Evolutionary conservation across 2,888 invertebrate genomes (phyloP).

Genomic region (Rhagonycha lutea): DNA sequence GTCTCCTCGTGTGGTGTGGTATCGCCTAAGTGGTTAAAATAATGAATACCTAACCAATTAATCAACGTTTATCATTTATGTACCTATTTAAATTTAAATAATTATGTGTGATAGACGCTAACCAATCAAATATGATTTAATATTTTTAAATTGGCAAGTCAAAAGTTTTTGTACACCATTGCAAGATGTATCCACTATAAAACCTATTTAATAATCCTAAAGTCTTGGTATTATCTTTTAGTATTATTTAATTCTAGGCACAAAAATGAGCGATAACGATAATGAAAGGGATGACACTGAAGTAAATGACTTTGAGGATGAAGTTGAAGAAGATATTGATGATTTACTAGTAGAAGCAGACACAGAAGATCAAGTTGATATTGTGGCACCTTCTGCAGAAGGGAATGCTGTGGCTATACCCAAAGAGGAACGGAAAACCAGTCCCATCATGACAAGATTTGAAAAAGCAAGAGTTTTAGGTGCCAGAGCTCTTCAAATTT

Average conservation of each 20-base stretch:
- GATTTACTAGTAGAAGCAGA: background rate
- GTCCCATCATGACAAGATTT: slow-evolving; percentile 98
- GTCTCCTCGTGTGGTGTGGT: too few species aligned
- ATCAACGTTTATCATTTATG: too few species aligned
- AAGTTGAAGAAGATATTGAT: background rate
- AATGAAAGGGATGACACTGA: background rate
- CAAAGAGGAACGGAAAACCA: slow-evolving; percentile 90
- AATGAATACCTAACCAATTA: too few species aligned
- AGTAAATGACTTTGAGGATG: background rate
- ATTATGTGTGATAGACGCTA: too few species aligned
- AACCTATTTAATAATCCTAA: too few species aligned
- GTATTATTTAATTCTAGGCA: background rate
- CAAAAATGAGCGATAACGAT: background rate
- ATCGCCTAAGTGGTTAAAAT: too few species aligned
- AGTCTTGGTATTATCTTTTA: background rate
- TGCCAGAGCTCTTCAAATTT: slow-evolving; percentile 96
- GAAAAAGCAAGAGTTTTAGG: slow-evolving; percentile 91
- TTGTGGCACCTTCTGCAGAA: slow-evolving; percentile 68
- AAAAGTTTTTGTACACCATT: too few species aligned
- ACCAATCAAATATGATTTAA: too few species aligned
- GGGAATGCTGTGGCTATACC: slow-evolving; percentile 77
- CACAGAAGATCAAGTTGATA: slow-evolving; percentile 47
- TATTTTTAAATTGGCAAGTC: too few species aligned
- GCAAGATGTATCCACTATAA: too few species aligned
- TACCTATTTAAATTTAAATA: too few species aligned